These are phyloP conservation scores for Neria commutata DNA, from an alignment of 2,888 invertebrate genomes.

Conservation along the genomic window DNA sequence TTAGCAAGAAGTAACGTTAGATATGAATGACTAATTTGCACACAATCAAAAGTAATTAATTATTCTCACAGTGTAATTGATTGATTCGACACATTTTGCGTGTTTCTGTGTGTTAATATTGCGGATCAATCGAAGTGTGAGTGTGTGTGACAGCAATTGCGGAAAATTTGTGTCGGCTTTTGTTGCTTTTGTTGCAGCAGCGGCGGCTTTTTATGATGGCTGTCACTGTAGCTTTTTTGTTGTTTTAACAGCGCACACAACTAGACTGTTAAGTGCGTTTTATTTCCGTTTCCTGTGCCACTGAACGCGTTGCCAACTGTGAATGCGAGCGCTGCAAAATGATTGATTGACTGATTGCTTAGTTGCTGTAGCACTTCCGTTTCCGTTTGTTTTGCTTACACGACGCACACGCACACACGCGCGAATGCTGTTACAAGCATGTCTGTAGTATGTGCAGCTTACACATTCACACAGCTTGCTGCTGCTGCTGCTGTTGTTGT, in stretches of 20 bases:
- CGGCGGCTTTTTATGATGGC: neutral
- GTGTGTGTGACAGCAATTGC: constrained; percentile 3
- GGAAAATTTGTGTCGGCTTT: constrained; percentile 6
- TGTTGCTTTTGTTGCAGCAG: constrained; percentile 5
- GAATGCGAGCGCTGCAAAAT: neutral
- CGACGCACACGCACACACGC: no score
- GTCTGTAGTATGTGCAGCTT: no score
- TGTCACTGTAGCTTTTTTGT: neutral
- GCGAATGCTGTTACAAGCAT: no score
- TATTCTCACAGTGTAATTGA: constrained; percentile 37
- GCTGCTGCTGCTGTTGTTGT: no score
- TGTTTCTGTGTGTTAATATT: constrained; percentile 16
- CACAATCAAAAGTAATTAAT: constrained; percentile 28
- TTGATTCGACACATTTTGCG: constrained; percentile 37
- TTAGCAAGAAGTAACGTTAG: neutral
- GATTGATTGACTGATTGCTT: constrained; percentile 2
- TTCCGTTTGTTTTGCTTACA: no score
- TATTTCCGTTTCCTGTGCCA: constrained; percentile 1
- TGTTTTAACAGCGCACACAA: neutral
- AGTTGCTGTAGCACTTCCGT: constrained; percentile 2
- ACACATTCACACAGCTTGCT: no score
- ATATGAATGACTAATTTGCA: constrained; percentile 20
- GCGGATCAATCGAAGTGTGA: neutral
- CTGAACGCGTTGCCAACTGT: neutral
- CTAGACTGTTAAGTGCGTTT: neutral